phyloP scores from a whole-genome alignment of 1,140 invertebrate genomes.

The Oryctes rhinoceros region DNA sequence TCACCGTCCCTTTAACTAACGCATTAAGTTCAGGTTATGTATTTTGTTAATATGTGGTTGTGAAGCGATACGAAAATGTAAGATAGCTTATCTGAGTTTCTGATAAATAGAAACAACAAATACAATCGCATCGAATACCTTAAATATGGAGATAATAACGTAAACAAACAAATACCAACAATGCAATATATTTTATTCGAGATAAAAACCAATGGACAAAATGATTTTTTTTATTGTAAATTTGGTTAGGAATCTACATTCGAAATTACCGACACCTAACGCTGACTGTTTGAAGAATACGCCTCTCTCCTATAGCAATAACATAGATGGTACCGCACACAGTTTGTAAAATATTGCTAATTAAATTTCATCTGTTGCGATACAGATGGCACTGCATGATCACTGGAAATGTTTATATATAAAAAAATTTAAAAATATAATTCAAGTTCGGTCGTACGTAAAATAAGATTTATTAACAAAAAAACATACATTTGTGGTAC shows the following conservation, averaged over 20 bases:
- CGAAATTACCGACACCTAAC: no score
- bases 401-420: no score
- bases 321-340: no score
- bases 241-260: no score
- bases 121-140: neutral
- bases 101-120: neutral
- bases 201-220: neutral
- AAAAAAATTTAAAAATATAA: no score
- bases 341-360: no score
- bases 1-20: neutral
- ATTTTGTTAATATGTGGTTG: neutral
- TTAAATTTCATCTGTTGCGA: no score
- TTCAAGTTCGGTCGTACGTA: neutral
- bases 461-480: conserved; percentile 2
- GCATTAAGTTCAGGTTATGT: neutral
- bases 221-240: no score
- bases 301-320: no score
- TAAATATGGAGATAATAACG: neutral
- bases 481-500: neutral
- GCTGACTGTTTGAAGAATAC: no score
- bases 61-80: neutral
- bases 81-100: neutral
- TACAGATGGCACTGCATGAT: no score
- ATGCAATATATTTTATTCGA: neutral
- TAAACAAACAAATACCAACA: conserved; percentile 5